Base-by-base conservation (phyloP, 2,113 vertebrate species). In the Corythaixoides concolor region DNA sequence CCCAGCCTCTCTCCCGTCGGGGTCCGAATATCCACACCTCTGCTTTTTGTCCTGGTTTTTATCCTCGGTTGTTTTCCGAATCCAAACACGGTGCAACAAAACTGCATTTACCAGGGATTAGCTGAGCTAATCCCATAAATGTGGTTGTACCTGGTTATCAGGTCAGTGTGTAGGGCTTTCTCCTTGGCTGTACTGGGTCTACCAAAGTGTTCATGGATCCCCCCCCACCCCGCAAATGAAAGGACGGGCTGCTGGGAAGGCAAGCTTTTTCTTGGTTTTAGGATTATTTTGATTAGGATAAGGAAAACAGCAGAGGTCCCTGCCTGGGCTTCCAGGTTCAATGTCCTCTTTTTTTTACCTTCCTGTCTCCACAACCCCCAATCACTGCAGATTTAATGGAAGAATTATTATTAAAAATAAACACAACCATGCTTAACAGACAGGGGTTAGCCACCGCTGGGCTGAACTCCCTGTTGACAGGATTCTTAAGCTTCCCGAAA, bases 371-470 rank as follows among this genome's bases (percentile, higher is more conserved):
- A 2, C 68, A 74, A 11, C 18, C 64, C 64, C 69, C 43, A 64
- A 45, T 50, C 47, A 37, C 41, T 81, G 32, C 64, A 55, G 32
- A 13, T 74, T 62, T 74, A 66, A 88, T 30, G 32, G 75, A 41
- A 27, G 55, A 88, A 53, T 69, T 80, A 47, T 62, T 83, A 66
- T 77, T 58, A 50, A 79, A 80, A 86, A 58, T 69, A 88, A 90
- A 94, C 14, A 73, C 26, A 45, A 30, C 55, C 23, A 6, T 0
- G 10, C 43, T 93, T 14, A 66, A 7, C 75, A 45, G 77, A 26
- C 8, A 0, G 0, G n/a, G 6, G 0, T 47, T n/a, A 20, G 30
- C 41, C 62, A n/a, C 60, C 0, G 0, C 62, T 67, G 83, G 81
- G 79, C 82, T 90, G 27, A 39, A 33, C 47, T 84, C 76, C 35